Evolutionary conservation across 2,888 invertebrate genomes (phyloP).

Genomic region (Myopa testacea): DNA sequence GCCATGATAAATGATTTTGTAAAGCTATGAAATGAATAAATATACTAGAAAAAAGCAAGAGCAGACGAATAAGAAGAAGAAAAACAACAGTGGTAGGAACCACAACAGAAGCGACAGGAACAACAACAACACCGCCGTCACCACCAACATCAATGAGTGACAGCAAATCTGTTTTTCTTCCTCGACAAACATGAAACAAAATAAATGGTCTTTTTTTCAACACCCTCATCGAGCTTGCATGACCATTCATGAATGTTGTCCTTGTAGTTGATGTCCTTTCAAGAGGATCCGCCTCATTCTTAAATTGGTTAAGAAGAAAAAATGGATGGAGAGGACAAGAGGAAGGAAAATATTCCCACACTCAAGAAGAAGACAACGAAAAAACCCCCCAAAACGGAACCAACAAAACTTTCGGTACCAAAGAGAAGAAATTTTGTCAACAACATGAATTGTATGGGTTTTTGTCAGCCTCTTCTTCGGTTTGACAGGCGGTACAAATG

Average conservation of each 20-base stretch:
- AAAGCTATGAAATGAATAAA: neutral
- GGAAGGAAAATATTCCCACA: too few species aligned
- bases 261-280: constrained; percentile 15
- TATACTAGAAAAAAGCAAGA: too few species aligned
- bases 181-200: constrained; percentile 22
- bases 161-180: neutral
- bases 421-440: constrained; percentile 26
- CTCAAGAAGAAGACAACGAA: neutral
- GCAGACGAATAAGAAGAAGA: constrained; percentile 19
- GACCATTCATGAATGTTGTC: neutral
- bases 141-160: neutral
- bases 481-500: constrained; percentile 17
- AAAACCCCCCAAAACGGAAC: neutral
- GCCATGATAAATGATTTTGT: constrained; percentile 31
- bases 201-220: constrained; percentile 1
- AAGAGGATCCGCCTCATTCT: neutral
- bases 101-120: constrained; percentile 5
- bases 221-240: neutral
- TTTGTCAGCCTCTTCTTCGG: constrained; percentile 14
- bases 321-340: neutral
- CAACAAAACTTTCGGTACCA: neutral
- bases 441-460: constrained; percentile 24
- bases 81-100: constrained; percentile 4
- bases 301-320: neutral
- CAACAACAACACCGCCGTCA: neutral